Percentiles rank a stretch among this genome's conserved stretches.
Evolutionary conservation across 2,113 vertebrate species (phyloP).

Genomic region (Pristiophorus japonicus): DNA sequence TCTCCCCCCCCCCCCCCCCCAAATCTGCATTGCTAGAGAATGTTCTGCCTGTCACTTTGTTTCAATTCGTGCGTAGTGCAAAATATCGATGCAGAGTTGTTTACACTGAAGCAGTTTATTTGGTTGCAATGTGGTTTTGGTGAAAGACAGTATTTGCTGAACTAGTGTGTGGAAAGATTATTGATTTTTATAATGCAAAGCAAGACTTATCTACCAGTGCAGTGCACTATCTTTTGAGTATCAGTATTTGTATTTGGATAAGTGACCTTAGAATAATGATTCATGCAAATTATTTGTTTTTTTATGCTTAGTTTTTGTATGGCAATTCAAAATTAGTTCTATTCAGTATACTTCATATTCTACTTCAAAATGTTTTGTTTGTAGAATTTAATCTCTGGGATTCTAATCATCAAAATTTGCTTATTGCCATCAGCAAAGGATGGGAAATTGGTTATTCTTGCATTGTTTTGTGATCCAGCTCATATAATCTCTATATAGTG

Average conservation of each 20-base stretch:
- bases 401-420: background rate
- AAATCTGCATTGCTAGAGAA: background rate
- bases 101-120: background rate
- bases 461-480: background rate
- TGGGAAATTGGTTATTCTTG: background rate
- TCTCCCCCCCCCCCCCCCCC: no score
- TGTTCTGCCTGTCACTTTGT: background rate
- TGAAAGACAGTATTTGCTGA: background rate
- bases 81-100: background rate
- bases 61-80: background rate
- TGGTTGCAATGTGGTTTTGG: background rate
- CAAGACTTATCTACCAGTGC: background rate
- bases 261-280: background rate
- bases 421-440: background rate
- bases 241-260: background rate
- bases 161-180: background rate
- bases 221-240: background rate
- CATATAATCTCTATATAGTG: background rate
- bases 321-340: background rate
- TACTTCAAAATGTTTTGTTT: background rate
- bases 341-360: background rate
- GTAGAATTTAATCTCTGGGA: background rate
- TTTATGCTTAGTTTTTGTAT: background rate
- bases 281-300: background rate
- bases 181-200: background rate